Percentiles rank a stretch among this genome's conserved stretches.
Conservation (phyloP, 2,797 vertebrate genomes). For the Gymnoscopelus braueri region DNA sequence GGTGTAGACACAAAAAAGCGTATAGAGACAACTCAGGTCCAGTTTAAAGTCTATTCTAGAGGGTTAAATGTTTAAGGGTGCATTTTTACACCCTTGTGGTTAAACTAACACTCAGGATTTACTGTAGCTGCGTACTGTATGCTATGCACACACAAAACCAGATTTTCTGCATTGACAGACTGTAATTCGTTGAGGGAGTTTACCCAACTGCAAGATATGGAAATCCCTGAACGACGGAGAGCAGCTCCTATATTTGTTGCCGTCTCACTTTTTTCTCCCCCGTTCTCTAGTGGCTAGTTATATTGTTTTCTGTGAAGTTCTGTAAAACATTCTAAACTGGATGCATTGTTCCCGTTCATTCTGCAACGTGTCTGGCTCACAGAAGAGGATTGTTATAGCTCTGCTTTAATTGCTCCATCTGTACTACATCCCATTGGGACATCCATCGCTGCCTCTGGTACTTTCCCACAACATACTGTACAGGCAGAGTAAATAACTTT, state of each 20-base stretch:
- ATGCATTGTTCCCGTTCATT: slow-evolving; percentile 73
- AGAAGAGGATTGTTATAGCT: slow-evolving; percentile 70
- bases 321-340: slow-evolving; percentile 78
- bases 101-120: no score
- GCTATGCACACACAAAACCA: slow-evolving; percentile 6
- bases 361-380: slow-evolving; percentile 72
- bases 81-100: no score
- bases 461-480: slow-evolving; percentile 49
- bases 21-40: no score
- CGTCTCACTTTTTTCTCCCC: slow-evolving; percentile 47
- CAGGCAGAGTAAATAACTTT: slow-evolving; percentile 54
- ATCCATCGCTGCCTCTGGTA: slow-evolving; percentile 38
- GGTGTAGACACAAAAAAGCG: no score
- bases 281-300: slow-evolving; percentile 80
- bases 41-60: no score
- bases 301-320: slow-evolving; percentile 73
- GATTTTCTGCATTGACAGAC: slow-evolving; percentile 24
- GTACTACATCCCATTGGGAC: slow-evolving; percentile 66
- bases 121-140: no score
- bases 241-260: slow-evolving; percentile 53
- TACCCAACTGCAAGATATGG: slow-evolving; percentile 46
- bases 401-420: slow-evolving; percentile 78
- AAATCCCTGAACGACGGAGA: slow-evolving; percentile 60
- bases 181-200: slow-evolving; percentile 28
- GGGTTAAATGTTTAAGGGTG: no score